Evolutionary conservation across 2,797 vertebrate species (phyloP), one percentile per base, ranked within the genome.

Genomic region (Sebastes trivittatus): DNA sequence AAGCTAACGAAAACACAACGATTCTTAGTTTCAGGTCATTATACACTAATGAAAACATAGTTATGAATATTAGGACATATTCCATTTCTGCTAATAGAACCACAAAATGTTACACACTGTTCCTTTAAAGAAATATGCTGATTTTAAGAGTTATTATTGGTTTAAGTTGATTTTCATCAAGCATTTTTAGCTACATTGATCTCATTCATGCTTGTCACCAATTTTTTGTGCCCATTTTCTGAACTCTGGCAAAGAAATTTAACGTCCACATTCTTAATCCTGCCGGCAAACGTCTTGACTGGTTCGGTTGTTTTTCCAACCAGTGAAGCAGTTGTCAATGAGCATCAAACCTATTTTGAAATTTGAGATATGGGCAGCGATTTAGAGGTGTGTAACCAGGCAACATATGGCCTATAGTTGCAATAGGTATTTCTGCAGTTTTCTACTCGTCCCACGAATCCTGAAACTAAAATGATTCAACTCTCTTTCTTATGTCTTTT

Each of bases 1-100:
- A 46, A 18, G 42, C 16, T 46, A 46, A 46, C 42, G 0, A 46
- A 46, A 46, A 46, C 6, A 18, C 42, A 46, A 46, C 0, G 3
- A 46, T 46, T 46, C 16, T 18, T 46, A 18, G 42, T 46, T 46
- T 7, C 16, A 46, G 42, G 16, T 46, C 0, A 46, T 46, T 46
- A 46, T 3, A 46, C 42, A 46, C 16, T 46, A 18, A 46, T 46
- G 42, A 46, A 46, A 46, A 46, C 42, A 18, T 18, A 18, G 38
- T 46, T 16, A 42, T 42, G 14, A 42, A 38, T 38, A 38, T 38
- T 38, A 38, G 36, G 36, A 13, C 0, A 46, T 46, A 16, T 46
- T 46, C 38, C 5, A 46, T 46, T 46, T 46, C 38, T 46, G 38
- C 38, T 46, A 46, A 46, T 46, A 46, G 16, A 46, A 0, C 16